phyloP scores from a whole-genome alignment of 2,888 invertebrate genomes.

The Caenorhabditis sp. region DNA sequence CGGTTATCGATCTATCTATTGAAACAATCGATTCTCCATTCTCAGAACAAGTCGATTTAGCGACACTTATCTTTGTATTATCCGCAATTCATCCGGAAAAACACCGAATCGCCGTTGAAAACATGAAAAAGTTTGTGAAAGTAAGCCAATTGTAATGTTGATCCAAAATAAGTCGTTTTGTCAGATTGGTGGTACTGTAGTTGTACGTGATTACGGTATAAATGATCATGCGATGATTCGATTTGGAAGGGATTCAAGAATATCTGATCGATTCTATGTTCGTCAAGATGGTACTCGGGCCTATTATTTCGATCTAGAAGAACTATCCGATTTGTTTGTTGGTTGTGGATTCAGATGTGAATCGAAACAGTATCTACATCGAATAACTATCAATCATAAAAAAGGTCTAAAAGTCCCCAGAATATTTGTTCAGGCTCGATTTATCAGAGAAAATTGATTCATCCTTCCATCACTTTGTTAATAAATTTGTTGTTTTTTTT shows the following conservation, averaged over 20 bases:
- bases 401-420: conserved; percentile 89
- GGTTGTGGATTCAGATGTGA: conserved; percentile 80
- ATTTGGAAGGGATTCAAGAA: conserved; percentile 90
- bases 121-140: conserved; percentile 76
- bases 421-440: conserved; percentile 91
- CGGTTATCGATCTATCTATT: conserved; percentile 68
- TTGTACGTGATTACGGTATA: conserved; percentile 91
- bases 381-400: conserved; percentile 89
- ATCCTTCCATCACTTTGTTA: too few relatives aligned
- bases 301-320: conserved; percentile 76
- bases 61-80: conserved; percentile 90
- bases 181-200: conserved; percentile 80
- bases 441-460: conserved; percentile 68
- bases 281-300: conserved; percentile 93
- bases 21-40: conserved; percentile 54
- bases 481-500: too few relatives aligned
- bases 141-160: conserved; percentile 16
- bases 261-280: conserved; percentile 87
- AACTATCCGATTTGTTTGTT: conserved; percentile 78
- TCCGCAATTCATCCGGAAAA: conserved; percentile 91
- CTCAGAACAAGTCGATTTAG: conserved; percentile 80
- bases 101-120: conserved; percentile 76
- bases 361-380: conserved; percentile 81
- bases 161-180: conserved; percentile 8
- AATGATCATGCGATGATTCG: conserved; percentile 95